These are phyloP conservation scores for Osmoderma eremita DNA, from an alignment of 2,888 invertebrate genomes.

Conservation along the genomic window DNA sequence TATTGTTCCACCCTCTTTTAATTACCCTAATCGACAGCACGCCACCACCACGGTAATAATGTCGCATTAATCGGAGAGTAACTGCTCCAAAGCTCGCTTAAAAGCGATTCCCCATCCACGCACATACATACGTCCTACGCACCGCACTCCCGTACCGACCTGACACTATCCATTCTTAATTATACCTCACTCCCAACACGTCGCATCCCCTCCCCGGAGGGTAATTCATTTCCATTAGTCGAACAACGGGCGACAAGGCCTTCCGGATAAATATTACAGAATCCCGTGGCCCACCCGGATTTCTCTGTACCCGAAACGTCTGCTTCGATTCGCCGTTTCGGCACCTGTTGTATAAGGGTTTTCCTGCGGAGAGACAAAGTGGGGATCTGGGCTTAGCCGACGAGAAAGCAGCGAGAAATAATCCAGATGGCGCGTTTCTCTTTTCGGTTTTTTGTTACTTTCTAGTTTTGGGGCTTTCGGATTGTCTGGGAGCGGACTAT, in stretches of 20 bases:
- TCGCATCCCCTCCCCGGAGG: slow-evolving; percentile 15
- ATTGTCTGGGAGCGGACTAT: no score
- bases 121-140: no score
- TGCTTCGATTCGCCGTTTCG: slow-evolving; percentile 23
- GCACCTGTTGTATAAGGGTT: slow-evolving; percentile 35
- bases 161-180: slow-evolving; percentile 10
- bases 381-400: slow-evolving; percentile 26
- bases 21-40: no score
- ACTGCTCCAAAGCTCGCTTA: no score
- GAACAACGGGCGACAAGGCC: slow-evolving; percentile 24
- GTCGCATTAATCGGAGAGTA: no score
- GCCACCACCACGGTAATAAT: no score
- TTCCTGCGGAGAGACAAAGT: slow-evolving; percentile 17
- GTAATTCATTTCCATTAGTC: slow-evolving; percentile 36
- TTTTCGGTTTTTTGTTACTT: slow-evolving; percentile 2
- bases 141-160: no score
- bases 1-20: no score
- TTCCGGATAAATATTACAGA: slow-evolving; percentile 31
- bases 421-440: slow-evolving; percentile 32
- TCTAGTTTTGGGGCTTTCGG: background rate
- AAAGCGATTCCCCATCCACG: no score
- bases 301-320: slow-evolving; percentile 1
- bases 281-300: no score
- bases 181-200: slow-evolving; percentile 7
- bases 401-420: slow-evolving; percentile 30